Conservation (phyloP, 2,888 invertebrate genomes). For the Stictocephala bisonia region DNA sequence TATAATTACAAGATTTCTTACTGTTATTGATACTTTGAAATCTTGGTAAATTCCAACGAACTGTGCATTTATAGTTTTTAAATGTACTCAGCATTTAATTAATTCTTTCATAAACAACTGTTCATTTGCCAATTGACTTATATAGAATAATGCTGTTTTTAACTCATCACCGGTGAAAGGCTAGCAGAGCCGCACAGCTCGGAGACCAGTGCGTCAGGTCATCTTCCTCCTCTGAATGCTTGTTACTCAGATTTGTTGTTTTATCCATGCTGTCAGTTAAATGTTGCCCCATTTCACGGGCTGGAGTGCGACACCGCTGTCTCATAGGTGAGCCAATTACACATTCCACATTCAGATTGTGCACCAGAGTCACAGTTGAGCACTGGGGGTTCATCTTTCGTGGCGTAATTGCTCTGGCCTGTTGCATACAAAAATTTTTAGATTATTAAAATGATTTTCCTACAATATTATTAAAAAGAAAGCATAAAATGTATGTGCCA, state of each 20-base stretch:
- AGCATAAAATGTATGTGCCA: background rate
- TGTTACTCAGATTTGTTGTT: constrained; percentile 21
- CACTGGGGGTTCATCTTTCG: constrained; percentile 30
- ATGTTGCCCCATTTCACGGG: background rate
- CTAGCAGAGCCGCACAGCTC: constrained; percentile 74
- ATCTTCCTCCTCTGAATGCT: constrained; percentile 42
- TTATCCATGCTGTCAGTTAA: background rate
- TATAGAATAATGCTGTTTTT: background rate
- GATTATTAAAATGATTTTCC: no score
- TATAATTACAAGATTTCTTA: no score
- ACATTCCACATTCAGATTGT: constrained; percentile 47
- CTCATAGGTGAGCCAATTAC: constrained; percentile 39
- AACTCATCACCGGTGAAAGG: constrained; percentile 70
- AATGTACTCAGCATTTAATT: no score
- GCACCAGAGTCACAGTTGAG: constrained; percentile 42
- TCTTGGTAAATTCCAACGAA: no score
- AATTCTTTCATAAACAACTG: background rate
- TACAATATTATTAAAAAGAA: background rate
- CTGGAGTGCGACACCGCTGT: constrained; percentile 15
- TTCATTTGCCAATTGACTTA: background rate
- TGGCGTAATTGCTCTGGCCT: background rate
- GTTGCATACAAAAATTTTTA: no score
- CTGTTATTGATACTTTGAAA: no score
- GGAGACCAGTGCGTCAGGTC: constrained; percentile 73
- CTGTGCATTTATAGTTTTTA: no score